Evolutionary conservation across 1,140 invertebrate species (phyloP).

Genomic region (Cotesia chilonis): DNA sequence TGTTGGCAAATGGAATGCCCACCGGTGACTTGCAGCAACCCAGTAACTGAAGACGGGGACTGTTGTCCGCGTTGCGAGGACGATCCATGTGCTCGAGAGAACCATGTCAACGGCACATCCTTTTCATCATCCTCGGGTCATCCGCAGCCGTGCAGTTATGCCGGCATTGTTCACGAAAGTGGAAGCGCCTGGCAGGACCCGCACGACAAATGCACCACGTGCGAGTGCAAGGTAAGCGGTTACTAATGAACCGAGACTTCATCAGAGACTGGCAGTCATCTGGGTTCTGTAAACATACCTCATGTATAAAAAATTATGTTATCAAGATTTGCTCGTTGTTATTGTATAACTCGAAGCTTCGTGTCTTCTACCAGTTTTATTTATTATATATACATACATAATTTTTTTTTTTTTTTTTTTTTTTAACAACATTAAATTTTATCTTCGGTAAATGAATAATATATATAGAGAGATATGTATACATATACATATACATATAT

Average conservation of each 20-base stretch:
- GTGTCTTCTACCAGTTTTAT: not conserved
- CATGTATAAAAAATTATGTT: not conserved
- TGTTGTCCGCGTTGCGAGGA: slow-evolving; percentile 78
- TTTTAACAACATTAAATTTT: too few relatives aligned
- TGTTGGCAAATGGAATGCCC: slow-evolving; percentile 90
- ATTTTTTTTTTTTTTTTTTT: too few relatives aligned
- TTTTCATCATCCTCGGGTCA: slow-evolving; percentile 41
- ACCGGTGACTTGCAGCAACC: slow-evolving; percentile 73
- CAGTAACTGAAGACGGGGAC: slow-evolving; percentile 71
- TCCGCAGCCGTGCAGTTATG: slow-evolving; percentile 69
- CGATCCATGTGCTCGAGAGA: slow-evolving; percentile 67
- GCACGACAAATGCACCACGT: slow-evolving; percentile 76
- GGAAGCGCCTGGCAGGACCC: slow-evolving; percentile 71
- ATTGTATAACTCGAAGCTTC: too few relatives aligned
- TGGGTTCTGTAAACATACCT: too few relatives aligned
- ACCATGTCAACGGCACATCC: slow-evolving; percentile 50
- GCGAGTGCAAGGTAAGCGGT: slow-evolving; percentile 79
- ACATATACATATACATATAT: not conserved
- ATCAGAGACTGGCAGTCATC: not conserved
- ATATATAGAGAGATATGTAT: too few relatives aligned
- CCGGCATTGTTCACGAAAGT: slow-evolving; percentile 70
- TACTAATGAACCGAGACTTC: slow-evolving; percentile 36
- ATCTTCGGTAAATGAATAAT: not conserved
- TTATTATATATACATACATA: too few relatives aligned
- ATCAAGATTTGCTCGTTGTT: not conserved